These are phyloP conservation scores for Cremastinae sp. DNA, from an alignment of 2,888 invertebrate species.

Conservation along the genomic window DNA sequence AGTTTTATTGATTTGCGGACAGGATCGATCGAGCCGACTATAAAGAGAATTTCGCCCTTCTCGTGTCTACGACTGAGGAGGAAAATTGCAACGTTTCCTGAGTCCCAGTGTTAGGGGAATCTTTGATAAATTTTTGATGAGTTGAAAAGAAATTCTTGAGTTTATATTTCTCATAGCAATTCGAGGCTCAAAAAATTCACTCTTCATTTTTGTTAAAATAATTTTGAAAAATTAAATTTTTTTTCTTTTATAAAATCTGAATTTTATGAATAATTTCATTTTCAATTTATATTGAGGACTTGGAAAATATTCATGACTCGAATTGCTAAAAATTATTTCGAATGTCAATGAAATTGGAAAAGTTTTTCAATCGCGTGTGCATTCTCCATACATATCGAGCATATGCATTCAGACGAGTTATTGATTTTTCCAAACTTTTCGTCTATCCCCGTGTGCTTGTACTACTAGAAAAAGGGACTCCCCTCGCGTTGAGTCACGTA, in stretches of 20 bases:
- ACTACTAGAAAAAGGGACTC: slow-evolving; percentile 13
- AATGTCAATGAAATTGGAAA: background rate
- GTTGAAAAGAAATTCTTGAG: no score
- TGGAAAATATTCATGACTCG: no score
- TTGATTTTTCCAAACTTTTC: slow-evolving; percentile 55
- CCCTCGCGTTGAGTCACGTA: background rate
- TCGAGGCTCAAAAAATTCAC: no score
- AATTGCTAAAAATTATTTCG: background rate
- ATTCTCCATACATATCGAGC: slow-evolving; percentile 16
- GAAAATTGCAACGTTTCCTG: slow-evolving; percentile 11
- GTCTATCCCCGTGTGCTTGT: background rate
- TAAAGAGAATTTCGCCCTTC: slow-evolving; percentile 34
- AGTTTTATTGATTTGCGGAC: slow-evolving; percentile 54
- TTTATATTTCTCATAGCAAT: no score
- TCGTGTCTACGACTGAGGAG: slow-evolving; percentile 9
- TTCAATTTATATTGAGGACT: no score
- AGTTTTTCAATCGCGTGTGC: background rate
- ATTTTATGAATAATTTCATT: no score
- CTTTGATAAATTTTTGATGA: background rate
- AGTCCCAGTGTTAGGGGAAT: background rate
- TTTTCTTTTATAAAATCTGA: no score
- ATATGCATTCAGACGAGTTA: slow-evolving; percentile 45
- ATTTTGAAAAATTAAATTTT: background rate
- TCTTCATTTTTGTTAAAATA: no score
- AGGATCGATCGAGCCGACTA: slow-evolving; percentile 55